A percentile compares a stretch with the other conserved stretches of the same genome.
Evolutionary conservation across 92 coral and sea anemone species (phyloP).

Genomic region (Umimayanthus chanpuru): DNA sequence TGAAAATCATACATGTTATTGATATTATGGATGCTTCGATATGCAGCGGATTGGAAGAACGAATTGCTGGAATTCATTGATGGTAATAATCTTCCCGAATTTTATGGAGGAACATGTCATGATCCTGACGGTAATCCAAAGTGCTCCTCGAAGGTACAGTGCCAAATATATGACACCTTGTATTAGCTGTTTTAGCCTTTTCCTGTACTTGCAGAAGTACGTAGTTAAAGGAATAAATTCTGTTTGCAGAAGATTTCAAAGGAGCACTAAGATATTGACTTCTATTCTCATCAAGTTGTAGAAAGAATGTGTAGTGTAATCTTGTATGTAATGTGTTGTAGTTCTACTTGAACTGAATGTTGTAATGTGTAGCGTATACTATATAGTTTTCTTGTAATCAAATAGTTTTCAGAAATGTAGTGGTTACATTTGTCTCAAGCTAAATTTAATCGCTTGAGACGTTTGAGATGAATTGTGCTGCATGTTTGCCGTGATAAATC

Average conservation of each 20-base stretch:
- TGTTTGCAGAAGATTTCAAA: neutral
- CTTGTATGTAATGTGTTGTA: neutral
- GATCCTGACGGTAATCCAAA: slow-evolving; percentile 72
- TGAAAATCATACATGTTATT: no score
- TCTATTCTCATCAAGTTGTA: neutral
- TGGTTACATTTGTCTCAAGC: neutral
- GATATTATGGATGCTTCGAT: neutral
- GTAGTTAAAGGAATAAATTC: neutral
- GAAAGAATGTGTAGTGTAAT: neutral
- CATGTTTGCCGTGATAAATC: no score
- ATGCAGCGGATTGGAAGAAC: slow-evolving; percentile 75
- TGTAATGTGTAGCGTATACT: no score
- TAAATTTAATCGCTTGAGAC: no score
- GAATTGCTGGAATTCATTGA: slow-evolving; percentile 67
- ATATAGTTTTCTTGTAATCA: neutral
- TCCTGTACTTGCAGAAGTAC: neutral
- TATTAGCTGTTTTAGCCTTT: no score
- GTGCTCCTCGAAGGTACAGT: slow-evolving; percentile 67
- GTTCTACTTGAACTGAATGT: neutral
- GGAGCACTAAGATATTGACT: neutral
- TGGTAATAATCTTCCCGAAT: slow-evolving; percentile 73
- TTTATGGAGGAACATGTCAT: slow-evolving; percentile 74
- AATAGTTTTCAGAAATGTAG: neutral
- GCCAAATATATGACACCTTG: neutral
- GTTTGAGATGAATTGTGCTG: no score